Evolutionary conservation across 2,888 invertebrate genomes (phyloP), one percentile per base, ranked within the genome.

Genomic region (Cynaeus angustus): DNA sequence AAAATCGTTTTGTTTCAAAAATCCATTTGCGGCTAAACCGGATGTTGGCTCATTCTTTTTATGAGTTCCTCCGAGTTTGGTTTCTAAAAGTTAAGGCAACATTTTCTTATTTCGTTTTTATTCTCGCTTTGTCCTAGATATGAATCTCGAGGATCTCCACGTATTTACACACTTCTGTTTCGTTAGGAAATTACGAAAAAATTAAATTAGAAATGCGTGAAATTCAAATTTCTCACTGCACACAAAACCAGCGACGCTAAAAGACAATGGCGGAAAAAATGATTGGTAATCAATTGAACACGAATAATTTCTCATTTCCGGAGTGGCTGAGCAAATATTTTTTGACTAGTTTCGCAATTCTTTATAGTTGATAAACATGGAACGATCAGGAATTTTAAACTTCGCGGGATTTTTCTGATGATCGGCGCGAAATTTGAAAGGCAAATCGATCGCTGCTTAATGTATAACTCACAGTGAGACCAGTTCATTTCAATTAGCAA

Each of bases 31-130:
- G 50, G 62, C 37, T 14, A 46, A 43, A 62, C 62, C 62, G 62
- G 62, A 62, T 62, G 50, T 62, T 46, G 61, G 14, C 45, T 62
- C 38, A 62, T 14, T 8, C 30, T 62, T 62, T 59, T 59, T 46
- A n/a, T 6, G 41, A 41, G 9, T 10, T 6, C 13, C 13, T 41
- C 41, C 41, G 7, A n/a, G 3, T 21, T 21, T 33, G 41, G 41
- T 10, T 41, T 41, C 41, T 41, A 10, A n/a, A n/a, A n/a, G 41
- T 12, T 41, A n/a, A 41, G 4, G 10, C 41, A 41, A 41, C 9
- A 6, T 21, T 21, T 21, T 21, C 21, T 21, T 21, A 21, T 21
- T 21, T 21, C 21, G 21, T 4, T 21, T 21, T 21, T 21, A 21
- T 21, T 21, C 4, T 21, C 21, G 4, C 2, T 21, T 21, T 4